These are phyloP conservation scores for Cryptomyrus ogoouensis DNA, from an alignment of 2,113 vertebrate species.

Conservation along the genomic window DNA sequence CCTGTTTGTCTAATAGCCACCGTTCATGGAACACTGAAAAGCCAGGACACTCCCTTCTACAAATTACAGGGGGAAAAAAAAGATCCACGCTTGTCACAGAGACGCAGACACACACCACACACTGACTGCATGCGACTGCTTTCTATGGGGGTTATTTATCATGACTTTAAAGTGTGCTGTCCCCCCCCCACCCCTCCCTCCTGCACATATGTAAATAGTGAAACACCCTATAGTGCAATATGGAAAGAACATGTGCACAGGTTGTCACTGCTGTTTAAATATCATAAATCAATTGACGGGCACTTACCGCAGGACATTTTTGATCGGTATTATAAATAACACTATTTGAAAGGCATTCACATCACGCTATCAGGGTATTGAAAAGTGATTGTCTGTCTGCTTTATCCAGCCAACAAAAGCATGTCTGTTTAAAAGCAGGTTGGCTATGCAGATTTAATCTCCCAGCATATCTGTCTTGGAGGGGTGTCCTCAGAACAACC, in stretches of 20 bases:
- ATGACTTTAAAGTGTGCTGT: not conserved
- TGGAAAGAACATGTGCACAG: not conserved
- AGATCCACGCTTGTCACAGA: conserved; percentile 10
- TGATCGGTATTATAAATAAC: conserved; percentile 3
- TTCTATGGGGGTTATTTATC: not conserved
- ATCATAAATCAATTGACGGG: not conserved
- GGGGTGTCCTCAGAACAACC: not conserved
- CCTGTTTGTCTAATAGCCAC: conserved; percentile 42
- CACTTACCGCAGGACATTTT: not conserved
- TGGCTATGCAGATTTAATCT: conserved; percentile 30
- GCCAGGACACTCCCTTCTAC: conserved; percentile 28
- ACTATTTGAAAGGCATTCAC: not conserved
- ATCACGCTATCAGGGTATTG: not conserved
- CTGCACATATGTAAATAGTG: not conserved
- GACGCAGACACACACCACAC: conserved; percentile 17
- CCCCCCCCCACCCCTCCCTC: too few species aligned
- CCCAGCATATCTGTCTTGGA: not conserved
- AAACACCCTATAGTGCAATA: conserved; percentile 1
- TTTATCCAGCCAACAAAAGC: conserved; percentile 19
- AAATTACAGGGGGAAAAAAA: conserved; percentile 16
- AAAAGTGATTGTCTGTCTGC: not conserved
- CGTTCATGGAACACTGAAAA: conserved; percentile 29
- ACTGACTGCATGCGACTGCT: not conserved
- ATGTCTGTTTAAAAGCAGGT: conserved; percentile 12
- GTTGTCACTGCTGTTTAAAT: not conserved